Evolutionary conservation across 2,888 invertebrate species (phyloP), one percentile per base, ranked within the genome.

Genomic region (Neuroscelio doddi): DNA sequence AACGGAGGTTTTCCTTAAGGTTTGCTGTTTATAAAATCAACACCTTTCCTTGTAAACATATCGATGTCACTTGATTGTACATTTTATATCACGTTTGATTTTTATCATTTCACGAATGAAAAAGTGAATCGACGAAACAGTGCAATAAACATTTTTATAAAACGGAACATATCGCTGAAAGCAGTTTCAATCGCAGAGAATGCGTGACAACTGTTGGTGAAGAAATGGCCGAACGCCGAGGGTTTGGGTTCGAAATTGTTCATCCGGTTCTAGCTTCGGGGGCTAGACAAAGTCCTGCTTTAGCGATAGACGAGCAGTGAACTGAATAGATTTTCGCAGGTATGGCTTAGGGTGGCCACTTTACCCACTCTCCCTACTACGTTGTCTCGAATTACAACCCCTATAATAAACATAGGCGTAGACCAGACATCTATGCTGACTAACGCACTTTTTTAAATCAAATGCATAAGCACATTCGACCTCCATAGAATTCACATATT

Each of bases 301-400:
- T 44, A 57, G 36, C 55, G 62, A 62, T 67, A 63, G 63, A 42
- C 64, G 53, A 45, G 39, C 50, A 27, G 53, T 38, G 29, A 32
- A 70, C 72, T 73, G 75, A 79, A 78, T 79, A 76, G 76, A 75
- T 74, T 80, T 78, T 78, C 73, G 77, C 81, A 83, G 82, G 82
- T 83, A 83, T 73, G 70, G 46, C 62, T 66, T 74, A 74, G 74
- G 77, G 77, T 76, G 69, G 74, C 77, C 69, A 73, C 73, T 76
- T 73, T 75, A 70, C 72, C 75, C 75, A 70, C 74, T 71, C 70
- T 55, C 52, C 50, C 57, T 53, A 44, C 53, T 58, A 62, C 47
- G 49, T 69, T 47, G 72, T 76, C 76, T 80, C 79, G 73, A 76
- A 77, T 80, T 80, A 77, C 80, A 78, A 77, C 78, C 78, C 77